A percentile compares a stretch with the other conserved stretches of the same genome.
Evolutionary conservation across 1,140 invertebrate genomes (phyloP).

Genomic region (Drepana arcuata): DNA sequence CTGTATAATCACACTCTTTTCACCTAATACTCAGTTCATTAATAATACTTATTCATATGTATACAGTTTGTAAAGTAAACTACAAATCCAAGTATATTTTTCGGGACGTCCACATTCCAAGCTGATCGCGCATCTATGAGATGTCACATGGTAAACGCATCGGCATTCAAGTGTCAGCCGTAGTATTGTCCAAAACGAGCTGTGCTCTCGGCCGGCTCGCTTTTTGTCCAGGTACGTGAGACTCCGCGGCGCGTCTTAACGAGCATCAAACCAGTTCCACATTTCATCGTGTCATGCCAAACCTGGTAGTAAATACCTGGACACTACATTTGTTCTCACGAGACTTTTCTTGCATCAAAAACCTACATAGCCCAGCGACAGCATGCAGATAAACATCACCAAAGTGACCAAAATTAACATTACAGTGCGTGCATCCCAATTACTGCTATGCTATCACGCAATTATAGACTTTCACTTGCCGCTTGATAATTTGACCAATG

Average conservation of each 20-base stretch:
- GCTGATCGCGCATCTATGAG: conserved; percentile 20
- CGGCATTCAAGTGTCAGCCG: conserved; percentile 55
- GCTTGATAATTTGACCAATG: conserved; percentile 34
- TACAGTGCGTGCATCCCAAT: conserved; percentile 8
- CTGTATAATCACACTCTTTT: no score
- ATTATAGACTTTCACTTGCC: conserved; percentile 54
- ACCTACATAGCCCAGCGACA: background rate
- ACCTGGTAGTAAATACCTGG: conserved; percentile 56
- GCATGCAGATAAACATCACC: conserved; percentile 1
- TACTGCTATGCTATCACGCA: conserved; percentile 23
- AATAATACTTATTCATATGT: no score
- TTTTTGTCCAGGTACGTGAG: conserved; percentile 64
- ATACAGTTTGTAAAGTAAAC: no score
- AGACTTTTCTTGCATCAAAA: conserved; percentile 20
- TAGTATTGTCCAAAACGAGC: conserved; percentile 62
- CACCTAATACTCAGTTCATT: no score
- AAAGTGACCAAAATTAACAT: conserved; percentile 17
- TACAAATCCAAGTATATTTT: no score
- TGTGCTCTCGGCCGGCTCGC: conserved; percentile 36
- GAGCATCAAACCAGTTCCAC: conserved; percentile 63
- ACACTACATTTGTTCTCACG: conserved; percentile 41
- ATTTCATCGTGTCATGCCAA: conserved; percentile 57
- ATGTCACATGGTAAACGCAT: conserved; percentile 42
- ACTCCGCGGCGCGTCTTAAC: conserved; percentile 60
- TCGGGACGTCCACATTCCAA: no score